phyloP scores from a whole-genome alignment of 1,140 invertebrate species.

The Goniozus legneri region DNA sequence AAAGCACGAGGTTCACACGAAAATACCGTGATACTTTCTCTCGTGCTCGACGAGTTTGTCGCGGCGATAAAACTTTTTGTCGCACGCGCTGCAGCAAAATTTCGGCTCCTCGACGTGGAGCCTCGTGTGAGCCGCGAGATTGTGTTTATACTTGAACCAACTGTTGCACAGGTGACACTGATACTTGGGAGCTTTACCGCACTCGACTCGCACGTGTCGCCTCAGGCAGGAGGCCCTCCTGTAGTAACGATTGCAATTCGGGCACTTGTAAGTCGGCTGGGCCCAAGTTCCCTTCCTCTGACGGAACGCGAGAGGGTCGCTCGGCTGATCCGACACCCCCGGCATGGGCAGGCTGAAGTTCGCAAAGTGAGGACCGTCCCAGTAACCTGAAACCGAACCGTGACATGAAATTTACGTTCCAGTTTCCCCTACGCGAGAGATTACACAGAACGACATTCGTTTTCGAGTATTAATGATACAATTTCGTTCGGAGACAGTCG shows the following conservation, averaged over 20 bases:
- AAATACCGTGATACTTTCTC: constrained; percentile 30
- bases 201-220: constrained; percentile 55
- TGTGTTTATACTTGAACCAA: constrained; percentile 45
- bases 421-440: too few relatives aligned
- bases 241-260: constrained; percentile 58
- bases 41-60: constrained; percentile 47
- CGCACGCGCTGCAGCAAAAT: constrained; percentile 55
- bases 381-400: constrained; percentile 39
- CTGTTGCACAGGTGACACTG: constrained; percentile 49
- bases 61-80: constrained; percentile 52
- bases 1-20: too few relatives aligned
- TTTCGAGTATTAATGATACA: too few relatives aligned
- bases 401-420: constrained; percentile 25
- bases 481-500: too few relatives aligned
- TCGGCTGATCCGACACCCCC: background rate
- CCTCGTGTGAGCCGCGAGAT: constrained; percentile 49
- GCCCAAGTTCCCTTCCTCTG: constrained; percentile 27
- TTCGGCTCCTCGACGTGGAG: constrained; percentile 55
- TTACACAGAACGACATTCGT: too few relatives aligned
- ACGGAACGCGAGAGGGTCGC: constrained; percentile 6
- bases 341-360: background rate
- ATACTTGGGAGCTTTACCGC: constrained; percentile 49
- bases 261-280: constrained; percentile 49
- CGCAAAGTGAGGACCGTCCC: constrained; percentile 16
- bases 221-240: constrained; percentile 56